These are phyloP conservation scores for Globodera rostochiensis DNA, from an alignment of 1,140 invertebrate species.

Conservation along the genomic window DNA sequence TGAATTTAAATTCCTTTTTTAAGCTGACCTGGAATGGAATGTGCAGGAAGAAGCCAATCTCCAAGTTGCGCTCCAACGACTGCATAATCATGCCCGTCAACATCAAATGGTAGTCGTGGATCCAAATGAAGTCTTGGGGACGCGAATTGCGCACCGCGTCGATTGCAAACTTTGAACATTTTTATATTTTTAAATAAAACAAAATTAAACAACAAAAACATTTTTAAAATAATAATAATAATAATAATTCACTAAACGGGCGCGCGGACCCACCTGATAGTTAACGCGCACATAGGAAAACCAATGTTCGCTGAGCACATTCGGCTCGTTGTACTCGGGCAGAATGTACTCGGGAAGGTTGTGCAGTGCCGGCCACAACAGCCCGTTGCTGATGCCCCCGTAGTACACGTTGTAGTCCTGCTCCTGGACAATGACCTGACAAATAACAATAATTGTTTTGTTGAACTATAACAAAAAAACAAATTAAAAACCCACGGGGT, in stretches of 20 bases:
- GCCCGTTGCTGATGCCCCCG: conserved; percentile 63
- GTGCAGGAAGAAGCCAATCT: conserved; percentile 65
- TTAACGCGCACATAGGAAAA: conserved; percentile 63
- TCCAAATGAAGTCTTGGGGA: conserved; percentile 65
- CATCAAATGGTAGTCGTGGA: conserved; percentile 65
- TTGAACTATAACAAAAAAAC: neutral
- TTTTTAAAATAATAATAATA: too few species aligned
- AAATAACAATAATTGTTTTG: neutral
- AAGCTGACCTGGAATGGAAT: conserved; percentile 54
- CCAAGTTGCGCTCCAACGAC: conserved; percentile 59
- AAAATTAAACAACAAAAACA: too few species aligned
- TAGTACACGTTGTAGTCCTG: conserved; percentile 64
- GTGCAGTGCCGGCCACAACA: conserved; percentile 64
- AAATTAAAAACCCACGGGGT: conserved; percentile 42
- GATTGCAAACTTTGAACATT: conserved; percentile 49
- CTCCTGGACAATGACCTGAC: conserved; percentile 57
- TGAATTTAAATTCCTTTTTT: too few species aligned
- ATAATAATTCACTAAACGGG: neutral
- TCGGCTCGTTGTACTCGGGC: conserved; percentile 60
- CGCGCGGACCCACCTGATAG: conserved; percentile 64
- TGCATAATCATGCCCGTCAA: conserved; percentile 65
- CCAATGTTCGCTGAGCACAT: conserved; percentile 56
- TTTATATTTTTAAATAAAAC: neutral
- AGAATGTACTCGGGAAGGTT: conserved; percentile 65
- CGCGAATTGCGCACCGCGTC: conserved; percentile 63